Conservation (phyloP, 2,113 vertebrate genomes). For the Castor canadensis region DNA sequence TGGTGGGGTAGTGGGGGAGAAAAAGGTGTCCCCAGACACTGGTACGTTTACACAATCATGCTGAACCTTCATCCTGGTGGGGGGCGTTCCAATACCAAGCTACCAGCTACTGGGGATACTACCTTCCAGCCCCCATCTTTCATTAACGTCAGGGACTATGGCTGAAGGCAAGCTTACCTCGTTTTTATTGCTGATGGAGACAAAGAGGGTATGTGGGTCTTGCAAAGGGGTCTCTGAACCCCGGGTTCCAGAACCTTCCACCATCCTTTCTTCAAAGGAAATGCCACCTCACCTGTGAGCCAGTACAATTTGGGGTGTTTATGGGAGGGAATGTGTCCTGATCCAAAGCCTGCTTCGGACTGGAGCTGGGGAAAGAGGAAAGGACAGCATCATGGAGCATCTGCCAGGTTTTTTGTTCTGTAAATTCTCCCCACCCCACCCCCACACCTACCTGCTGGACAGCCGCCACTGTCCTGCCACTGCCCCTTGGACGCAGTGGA, state of each 20-base stretch:
- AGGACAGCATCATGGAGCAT: background rate
- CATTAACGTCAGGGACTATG: background rate
- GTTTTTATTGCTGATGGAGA: background rate
- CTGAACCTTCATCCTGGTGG: background rate
- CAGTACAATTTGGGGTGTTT: background rate
- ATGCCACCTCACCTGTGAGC: background rate
- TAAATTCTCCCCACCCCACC: background rate
- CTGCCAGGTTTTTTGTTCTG: background rate
- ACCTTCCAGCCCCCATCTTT: background rate
- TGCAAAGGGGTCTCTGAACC: background rate
- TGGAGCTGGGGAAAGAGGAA: background rate
- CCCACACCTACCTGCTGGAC: too few species aligned
- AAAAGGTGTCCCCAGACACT: too few species aligned
- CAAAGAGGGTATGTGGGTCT: background rate
- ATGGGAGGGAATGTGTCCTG: fast-evolving
- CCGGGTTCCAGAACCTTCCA: background rate
- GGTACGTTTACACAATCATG: background rate
- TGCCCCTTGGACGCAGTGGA: too few species aligned
- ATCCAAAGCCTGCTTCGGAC: background rate
- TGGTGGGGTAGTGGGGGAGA: too few species aligned
- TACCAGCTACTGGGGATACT: background rate
- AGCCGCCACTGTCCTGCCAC: too few species aligned
- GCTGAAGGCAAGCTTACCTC: background rate
- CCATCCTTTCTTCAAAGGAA: background rate
- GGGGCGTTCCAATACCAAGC: background rate